Evolutionary conservation across 2,888 invertebrate species (phyloP), one percentile per base, ranked within the genome.

Genomic region (Pachydiplax longipennis): DNA sequence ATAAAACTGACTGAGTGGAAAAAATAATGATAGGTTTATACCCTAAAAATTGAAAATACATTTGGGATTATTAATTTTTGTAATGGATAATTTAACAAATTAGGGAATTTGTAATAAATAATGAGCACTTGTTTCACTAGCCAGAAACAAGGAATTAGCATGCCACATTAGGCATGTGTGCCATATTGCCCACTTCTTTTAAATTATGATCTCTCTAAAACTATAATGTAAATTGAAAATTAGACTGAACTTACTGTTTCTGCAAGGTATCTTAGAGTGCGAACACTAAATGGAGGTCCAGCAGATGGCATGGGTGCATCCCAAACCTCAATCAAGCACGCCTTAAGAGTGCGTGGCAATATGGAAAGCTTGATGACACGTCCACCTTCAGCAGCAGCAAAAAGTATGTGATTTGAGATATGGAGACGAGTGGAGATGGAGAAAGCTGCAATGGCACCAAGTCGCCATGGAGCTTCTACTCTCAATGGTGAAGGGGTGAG

Each of bases 311-410:
- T 18, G 65, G 96, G 95, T 18, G 97, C 95, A 92, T 96, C 96
- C 96, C 98, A 97, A 92, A 97, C 95, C 94, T 99, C 98, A 22
- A 99, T 96, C 83, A 98, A 94, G 93, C 99, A 99, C 0, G 98
- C 96, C 91, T 96, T 96, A 91, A 95, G 95, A 0, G 95, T 95
- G 44, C 95, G 94, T 0, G 97, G 97, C 91, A 97, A 94, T 15
- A 98, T 95, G 0, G 97, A 96, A 92, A 98, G 95, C 94, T 99
- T 99, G 93, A 97, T 96, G 31, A 99, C 95, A 61, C 96, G 94
- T 1, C 97, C 97, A 3, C 95, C 95, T 40, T 95, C 95, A 0
- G 97, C 98, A 0, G 98, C 96, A 58, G 98, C 96, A 93, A 97
- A 99, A 8, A 98, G 94, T 0, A 98, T 96, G 90, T 97, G 96